phyloP scores from a whole-genome alignment of 2,113 vertebrate genomes.

The Melanotaenia duboulayi region DNA sequence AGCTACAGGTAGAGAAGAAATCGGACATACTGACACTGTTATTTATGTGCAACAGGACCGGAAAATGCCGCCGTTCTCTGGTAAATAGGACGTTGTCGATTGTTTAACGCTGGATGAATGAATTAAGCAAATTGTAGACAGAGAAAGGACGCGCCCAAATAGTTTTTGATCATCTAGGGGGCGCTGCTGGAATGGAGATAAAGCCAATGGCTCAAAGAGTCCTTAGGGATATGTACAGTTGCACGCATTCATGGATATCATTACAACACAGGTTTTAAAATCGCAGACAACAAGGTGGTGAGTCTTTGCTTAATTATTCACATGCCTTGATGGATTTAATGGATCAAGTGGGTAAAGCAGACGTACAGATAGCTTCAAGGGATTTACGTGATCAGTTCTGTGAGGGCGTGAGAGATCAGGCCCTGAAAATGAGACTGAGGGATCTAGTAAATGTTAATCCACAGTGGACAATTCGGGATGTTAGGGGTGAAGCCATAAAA shows the following conservation, averaged over 20 bases:
- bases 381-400: background rate
- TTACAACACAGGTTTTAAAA: fast-evolving
- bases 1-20: too few relatives aligned
- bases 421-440: background rate
- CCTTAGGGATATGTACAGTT: fast-evolving
- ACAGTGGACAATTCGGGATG: background rate
- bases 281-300: background rate
- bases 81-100: fast-evolving
- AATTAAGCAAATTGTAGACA: background rate
- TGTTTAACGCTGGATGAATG: background rate
- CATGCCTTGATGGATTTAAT: fast-evolving
- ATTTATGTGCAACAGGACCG: too few relatives aligned
- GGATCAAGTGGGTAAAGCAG: background rate
- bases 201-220: background rate
- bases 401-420: background rate
- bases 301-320: background rate
- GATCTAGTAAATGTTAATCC: background rate
- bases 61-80: background rate
- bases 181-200: fast-evolving
- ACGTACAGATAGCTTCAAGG: background rate
- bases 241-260: background rate
- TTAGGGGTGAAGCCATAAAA: background rate
- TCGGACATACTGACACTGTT: too few relatives aligned
- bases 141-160: background rate
- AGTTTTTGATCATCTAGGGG: background rate